Evolutionary conservation across 2,797 vertebrate species (phyloP).

Genomic region (Paguma larvata): DNA sequence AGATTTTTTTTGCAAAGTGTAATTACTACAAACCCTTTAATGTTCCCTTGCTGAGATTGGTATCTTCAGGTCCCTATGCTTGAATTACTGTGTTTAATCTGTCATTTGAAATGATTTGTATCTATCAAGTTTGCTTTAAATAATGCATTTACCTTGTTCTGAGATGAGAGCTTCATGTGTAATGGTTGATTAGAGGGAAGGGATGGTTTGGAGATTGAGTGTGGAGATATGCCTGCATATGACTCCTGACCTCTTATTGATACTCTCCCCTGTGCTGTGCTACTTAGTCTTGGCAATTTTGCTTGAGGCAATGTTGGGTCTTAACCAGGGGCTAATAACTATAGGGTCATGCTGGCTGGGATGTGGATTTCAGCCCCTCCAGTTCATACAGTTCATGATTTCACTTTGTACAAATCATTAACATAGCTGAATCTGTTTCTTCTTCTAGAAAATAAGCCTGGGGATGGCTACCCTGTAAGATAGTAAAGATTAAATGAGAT

Average conservation of each 20-base stretch:
- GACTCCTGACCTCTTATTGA: neutral
- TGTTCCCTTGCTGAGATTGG: conserved; percentile 30
- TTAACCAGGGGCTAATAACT: neutral
- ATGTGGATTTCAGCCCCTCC: neutral
- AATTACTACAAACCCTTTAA: conserved; percentile 71
- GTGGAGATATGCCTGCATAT: neutral
- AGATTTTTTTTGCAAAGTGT: conserved; percentile 8
- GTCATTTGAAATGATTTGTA: conserved; percentile 59
- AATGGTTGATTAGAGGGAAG: conserved; percentile 5
- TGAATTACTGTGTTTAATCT: conserved; percentile 75
- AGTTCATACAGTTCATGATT: neutral
- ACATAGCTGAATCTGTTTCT: neutral
- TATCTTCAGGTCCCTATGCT: conserved; percentile 59
- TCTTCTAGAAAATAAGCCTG: neutral
- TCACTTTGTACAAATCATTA: neutral
- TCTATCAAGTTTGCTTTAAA: conserved; percentile 33
- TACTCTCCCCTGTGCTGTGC: neutral
- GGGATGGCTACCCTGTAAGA: neutral
- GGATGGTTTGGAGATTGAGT: neutral
- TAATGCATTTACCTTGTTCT: conserved; percentile 26
- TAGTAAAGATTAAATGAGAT: neutral
- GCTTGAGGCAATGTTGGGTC: neutral
- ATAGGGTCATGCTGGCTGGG: neutral
- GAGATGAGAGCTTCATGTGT: conserved; percentile 17
- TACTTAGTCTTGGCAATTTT: neutral